Evolutionary conservation across 2,113 vertebrate species (phyloP).

Genomic region (Myrmecophaga tridactyla): DNA sequence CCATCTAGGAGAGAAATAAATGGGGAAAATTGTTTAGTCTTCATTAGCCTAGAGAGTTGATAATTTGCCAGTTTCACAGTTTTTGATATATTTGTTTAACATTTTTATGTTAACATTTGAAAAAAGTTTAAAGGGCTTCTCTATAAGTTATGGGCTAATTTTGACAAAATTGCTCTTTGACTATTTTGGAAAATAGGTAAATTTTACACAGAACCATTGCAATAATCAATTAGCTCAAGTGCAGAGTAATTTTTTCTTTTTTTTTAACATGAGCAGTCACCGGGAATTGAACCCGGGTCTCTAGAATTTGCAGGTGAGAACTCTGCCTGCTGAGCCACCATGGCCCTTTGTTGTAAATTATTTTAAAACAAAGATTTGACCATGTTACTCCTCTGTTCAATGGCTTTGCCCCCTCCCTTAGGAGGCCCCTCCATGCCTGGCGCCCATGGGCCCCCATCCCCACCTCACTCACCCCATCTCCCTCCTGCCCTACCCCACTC

Average conservation of each 20-base stretch:
- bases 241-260: not conserved
- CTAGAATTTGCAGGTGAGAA: too few relatives aligned
- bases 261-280: too few relatives aligned
- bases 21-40: not conserved
- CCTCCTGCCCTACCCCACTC: not conserved
- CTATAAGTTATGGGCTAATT: not conserved
- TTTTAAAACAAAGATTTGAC: conserved; percentile 13
- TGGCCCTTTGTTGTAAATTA: too few relatives aligned
- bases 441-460: too few relatives aligned
- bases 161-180: not conserved
- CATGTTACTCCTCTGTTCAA: not conserved
- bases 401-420: not conserved
- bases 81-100: conserved; percentile 22
- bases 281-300: too few relatives aligned
- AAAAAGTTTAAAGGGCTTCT: not conserved
- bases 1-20: not conserved
- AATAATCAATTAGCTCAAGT: not conserved
- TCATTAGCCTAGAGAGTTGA: not conserved
- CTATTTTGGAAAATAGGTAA: not conserved
- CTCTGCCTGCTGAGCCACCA: too few relatives aligned
- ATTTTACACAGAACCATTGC: not conserved
- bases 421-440: not conserved
- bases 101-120: not conserved
- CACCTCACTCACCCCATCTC: not conserved
- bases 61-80: not conserved